These are phyloP conservation scores for Oryzias celebensis DNA, from an alignment of 2,113 vertebrate species.

Conservation along the genomic window DNA sequence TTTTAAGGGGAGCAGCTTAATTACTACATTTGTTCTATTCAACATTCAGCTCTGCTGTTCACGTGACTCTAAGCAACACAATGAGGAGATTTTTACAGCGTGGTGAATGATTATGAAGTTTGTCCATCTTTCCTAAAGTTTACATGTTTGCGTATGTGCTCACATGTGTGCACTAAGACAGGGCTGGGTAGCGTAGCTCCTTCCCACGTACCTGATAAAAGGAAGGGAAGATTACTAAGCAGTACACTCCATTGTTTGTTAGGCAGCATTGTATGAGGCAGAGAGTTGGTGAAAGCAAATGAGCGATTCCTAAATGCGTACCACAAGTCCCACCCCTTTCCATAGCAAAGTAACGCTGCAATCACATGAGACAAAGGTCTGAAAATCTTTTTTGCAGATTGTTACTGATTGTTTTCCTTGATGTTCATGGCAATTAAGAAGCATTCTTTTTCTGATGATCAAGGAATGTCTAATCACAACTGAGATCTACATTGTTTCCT, in stretches of 20 bases:
- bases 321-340: too few species aligned
- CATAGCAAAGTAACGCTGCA: too few species aligned
- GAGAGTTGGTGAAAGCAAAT: too few species aligned
- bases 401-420: slow-evolving; percentile 32
- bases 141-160: slow-evolving; percentile 1
- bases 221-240: neutral
- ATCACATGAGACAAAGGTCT: too few species aligned
- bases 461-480: slow-evolving; percentile 51
- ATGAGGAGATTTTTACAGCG: slow-evolving; percentile 30
- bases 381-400: too few species aligned
- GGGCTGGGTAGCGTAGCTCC: slow-evolving; percentile 7
- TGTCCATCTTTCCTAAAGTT: neutral
- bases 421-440: slow-evolving; percentile 31
- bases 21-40: slow-evolving; percentile 43
- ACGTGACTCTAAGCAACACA: slow-evolving; percentile 54
- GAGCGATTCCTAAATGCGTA: too few species aligned
- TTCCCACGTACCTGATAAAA: slow-evolving; percentile 20
- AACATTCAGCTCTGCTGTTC: slow-evolving; percentile 34
- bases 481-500: slow-evolving; percentile 67
- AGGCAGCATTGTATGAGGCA: slow-evolving; percentile 13
- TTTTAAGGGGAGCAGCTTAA: slow-evolving; percentile 42
- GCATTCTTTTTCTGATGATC: slow-evolving; percentile 43
- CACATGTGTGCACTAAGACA: neutral
- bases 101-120: slow-evolving; percentile 51
- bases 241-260: slow-evolving; percentile 25